phyloP scores from a whole-genome alignment of 2,888 invertebrate species.

The Leucania comma region DNA sequence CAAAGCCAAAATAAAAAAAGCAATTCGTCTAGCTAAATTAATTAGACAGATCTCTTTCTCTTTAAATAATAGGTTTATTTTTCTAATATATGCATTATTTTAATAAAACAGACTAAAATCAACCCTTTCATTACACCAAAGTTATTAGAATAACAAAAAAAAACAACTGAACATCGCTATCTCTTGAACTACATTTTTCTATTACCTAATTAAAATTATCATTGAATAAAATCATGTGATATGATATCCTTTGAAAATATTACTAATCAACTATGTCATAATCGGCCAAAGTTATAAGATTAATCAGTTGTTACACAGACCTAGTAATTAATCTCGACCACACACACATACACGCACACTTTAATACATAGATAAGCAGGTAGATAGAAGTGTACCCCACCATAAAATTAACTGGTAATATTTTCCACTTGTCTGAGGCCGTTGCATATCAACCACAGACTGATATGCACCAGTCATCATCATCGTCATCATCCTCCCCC shows the following conservation, averaged over 20 bases:
- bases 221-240: slow-evolving; percentile 18
- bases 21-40: background rate
- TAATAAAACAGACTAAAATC: slow-evolving; percentile 20
- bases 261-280: slow-evolving; percentile 29
- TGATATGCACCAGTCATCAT: background rate
- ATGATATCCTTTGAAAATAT: slow-evolving; percentile 10
- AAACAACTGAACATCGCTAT: too few relatives aligned
- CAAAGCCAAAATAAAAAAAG: background rate
- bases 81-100: background rate
- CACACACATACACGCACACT: background rate
- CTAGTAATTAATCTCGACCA: slow-evolving; percentile 4
- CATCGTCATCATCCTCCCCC: too few relatives aligned
- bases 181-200: slow-evolving; percentile 9
- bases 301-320: slow-evolving; percentile 11
- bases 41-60: background rate
- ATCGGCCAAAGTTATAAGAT: slow-evolving; percentile 9
- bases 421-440: background rate
- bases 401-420: slow-evolving; percentile 23
- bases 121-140: background rate
- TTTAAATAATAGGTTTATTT: background rate
- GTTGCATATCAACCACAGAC: too few relatives aligned
- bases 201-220: slow-evolving; percentile 5
- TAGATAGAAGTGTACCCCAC: background rate
- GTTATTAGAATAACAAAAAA: slow-evolving; percentile 3
- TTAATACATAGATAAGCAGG: slow-evolving; percentile 1